phyloP scores from a whole-genome alignment of 2,113 vertebrate species.

The Prionailurus bengalensis region DNA sequence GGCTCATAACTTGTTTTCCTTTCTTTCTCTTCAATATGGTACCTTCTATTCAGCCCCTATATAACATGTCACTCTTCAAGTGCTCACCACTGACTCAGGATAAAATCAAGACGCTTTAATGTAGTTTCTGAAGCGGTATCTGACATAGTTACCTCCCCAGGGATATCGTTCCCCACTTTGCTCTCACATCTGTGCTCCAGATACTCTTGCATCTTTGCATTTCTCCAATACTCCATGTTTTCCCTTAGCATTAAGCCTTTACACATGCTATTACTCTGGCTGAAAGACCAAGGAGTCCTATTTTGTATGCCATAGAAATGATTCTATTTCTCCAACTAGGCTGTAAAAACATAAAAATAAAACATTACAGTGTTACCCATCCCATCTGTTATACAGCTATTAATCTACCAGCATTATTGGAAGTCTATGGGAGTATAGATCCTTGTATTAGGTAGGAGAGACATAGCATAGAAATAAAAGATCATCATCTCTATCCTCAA shows the following conservation, averaged over 20 bases:
- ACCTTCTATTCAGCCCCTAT: neutral
- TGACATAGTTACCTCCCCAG: neutral
- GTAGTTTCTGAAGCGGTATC: neutral
- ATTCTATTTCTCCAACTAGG: neutral
- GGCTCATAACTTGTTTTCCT: neutral
- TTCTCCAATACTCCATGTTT: neutral
- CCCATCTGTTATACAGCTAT: neutral
- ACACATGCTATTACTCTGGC: neutral
- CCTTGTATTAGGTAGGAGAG: neutral
- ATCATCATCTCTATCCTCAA: neutral
- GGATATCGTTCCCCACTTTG: neutral
- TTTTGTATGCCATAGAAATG: constrained; percentile 16
- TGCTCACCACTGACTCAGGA: neutral
- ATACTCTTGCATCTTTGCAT: neutral
- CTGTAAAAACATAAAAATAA: neutral
- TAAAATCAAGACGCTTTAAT: neutral
- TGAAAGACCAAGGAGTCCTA: neutral
- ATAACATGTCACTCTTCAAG: neutral
- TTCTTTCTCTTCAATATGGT: neutral
- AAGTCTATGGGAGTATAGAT: neutral
- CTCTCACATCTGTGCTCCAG: neutral
- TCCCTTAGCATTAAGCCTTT: neutral
- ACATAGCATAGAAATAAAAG: neutral
- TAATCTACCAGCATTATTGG: neutral
- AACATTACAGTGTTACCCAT: neutral